Evolutionary conservation across 2,797 vertebrate species (phyloP).

Genomic region (Helicolenus hilgendorfi): DNA sequence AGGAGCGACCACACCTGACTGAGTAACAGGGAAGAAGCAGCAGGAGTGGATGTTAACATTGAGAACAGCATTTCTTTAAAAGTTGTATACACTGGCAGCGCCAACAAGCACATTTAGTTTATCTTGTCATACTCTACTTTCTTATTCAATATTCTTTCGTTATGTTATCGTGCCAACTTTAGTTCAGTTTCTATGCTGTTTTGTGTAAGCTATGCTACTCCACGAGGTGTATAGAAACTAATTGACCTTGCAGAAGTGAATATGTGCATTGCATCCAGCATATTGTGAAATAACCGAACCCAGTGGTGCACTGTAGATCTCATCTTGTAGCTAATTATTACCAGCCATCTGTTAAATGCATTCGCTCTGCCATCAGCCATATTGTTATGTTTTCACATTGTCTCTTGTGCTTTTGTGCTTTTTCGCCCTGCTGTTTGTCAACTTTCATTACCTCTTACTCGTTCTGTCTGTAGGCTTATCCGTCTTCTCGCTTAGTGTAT

Average conservation of each 20-base stretch:
- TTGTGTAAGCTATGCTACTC: neutral
- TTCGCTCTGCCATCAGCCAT: conserved; percentile 28
- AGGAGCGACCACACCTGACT: neutral
- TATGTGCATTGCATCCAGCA: conserved; percentile 51
- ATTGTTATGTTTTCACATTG: conserved; percentile 32
- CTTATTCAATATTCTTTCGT: neutral
- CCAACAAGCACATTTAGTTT: neutral
- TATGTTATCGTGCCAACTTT: neutral
- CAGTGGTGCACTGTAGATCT: conserved; percentile 61
- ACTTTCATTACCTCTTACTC: neutral
- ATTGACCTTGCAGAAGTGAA: conserved; percentile 71
- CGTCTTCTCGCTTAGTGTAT: neutral
- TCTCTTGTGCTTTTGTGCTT: neutral
- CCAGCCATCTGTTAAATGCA: conserved; percentile 76
- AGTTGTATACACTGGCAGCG: neutral
- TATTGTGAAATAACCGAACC: conserved; percentile 66
- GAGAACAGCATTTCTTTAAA: neutral
- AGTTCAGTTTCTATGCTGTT: neutral
- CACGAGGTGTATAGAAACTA: conserved; percentile 25
- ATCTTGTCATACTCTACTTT: neutral
- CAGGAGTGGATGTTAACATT: neutral
- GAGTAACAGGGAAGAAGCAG: neutral
- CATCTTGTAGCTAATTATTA: conserved; percentile 75
- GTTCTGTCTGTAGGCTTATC: neutral
- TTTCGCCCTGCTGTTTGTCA: neutral